Conservation (phyloP, 2,888 invertebrate genomes). For the Meteorus cinctellus region DNA sequence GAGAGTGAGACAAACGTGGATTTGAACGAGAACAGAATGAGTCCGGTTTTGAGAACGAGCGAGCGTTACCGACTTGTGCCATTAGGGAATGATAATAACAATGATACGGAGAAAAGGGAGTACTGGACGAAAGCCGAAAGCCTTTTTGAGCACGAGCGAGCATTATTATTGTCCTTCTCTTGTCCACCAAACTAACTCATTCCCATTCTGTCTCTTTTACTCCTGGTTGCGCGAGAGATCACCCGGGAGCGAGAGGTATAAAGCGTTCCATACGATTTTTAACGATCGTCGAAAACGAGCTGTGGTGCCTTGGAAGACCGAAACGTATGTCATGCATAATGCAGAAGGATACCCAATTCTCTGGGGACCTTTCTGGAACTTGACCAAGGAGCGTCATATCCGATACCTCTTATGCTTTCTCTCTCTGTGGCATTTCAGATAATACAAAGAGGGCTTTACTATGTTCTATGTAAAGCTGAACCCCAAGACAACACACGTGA, state of each 20-base stretch:
- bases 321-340: slow-evolving; percentile 58
- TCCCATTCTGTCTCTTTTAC: neutral
- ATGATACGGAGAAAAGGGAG: slow-evolving; percentile 29
- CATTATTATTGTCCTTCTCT: slow-evolving; percentile 42
- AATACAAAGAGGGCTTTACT: slow-evolving; percentile 12
- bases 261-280: slow-evolving; percentile 48
- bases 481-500: slow-evolving; percentile 46
- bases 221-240: neutral
- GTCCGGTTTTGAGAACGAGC: slow-evolving; percentile 21
- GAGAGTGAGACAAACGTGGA: slow-evolving; percentile 25
- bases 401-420: slow-evolving; percentile 4
- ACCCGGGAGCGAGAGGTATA: slow-evolving; percentile 33
- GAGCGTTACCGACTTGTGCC: slow-evolving; percentile 37
- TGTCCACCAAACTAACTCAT: slow-evolving; percentile 34
- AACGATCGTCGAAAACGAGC: slow-evolving; percentile 55
- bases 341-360: slow-evolving; percentile 50
- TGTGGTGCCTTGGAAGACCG: slow-evolving; percentile 5
- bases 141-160: slow-evolving; percentile 42
- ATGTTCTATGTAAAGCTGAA: slow-evolving; percentile 8
- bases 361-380: slow-evolving; percentile 42
- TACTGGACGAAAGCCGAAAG: slow-evolving; percentile 24
- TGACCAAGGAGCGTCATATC: slow-evolving; percentile 30
- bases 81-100: slow-evolving; percentile 40
- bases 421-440: slow-evolving; percentile 13
- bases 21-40: slow-evolving; percentile 29